These are phyloP conservation scores for Himalopsyche anomala DNA, from an alignment of 2,888 invertebrate genomes.

Conservation along the genomic window DNA sequence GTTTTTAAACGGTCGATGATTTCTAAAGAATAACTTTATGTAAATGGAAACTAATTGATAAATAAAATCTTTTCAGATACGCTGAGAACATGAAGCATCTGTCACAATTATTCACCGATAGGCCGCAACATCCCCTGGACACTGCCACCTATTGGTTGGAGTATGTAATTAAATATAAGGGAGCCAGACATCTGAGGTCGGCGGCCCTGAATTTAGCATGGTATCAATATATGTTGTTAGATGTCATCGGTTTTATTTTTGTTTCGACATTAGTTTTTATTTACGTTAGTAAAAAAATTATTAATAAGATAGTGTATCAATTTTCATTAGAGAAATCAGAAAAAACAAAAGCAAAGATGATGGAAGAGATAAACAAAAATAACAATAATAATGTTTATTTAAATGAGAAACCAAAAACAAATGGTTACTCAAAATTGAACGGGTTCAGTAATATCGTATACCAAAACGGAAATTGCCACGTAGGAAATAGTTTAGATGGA, in stretches of 20 bases:
- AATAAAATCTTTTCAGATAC: conserved; percentile 72
- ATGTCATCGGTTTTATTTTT: conserved; percentile 71
- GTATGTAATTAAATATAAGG: conserved; percentile 78
- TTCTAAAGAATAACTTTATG: background rate
- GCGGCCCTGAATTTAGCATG: conserved; percentile 74
- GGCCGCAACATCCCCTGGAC: conserved; percentile 78
- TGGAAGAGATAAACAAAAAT: background rate
- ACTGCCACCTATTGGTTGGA: conserved; percentile 82
- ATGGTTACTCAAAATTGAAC: conserved; percentile 17
- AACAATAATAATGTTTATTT: conserved; percentile 58
- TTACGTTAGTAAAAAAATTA: background rate
- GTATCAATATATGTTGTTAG: conserved; percentile 74
- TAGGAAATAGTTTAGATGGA: conserved; percentile 41
- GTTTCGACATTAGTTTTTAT: conserved; percentile 69
- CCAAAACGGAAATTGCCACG: conserved; percentile 29
- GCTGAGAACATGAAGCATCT: conserved; percentile 74
- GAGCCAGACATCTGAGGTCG: conserved; percentile 76
- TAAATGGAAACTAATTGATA: background rate
- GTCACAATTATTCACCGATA: conserved; percentile 76
- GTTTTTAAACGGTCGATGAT: background rate
- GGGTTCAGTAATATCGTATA: conserved; percentile 29
- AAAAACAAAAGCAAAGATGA: background rate
- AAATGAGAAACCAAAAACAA: conserved; percentile 44
- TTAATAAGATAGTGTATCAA: conserved; percentile 33
- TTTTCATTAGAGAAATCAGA: background rate